Evolutionary conservation across 2,888 invertebrate species (phyloP).

Genomic region (Perizoma flavofasciatum): DNA sequence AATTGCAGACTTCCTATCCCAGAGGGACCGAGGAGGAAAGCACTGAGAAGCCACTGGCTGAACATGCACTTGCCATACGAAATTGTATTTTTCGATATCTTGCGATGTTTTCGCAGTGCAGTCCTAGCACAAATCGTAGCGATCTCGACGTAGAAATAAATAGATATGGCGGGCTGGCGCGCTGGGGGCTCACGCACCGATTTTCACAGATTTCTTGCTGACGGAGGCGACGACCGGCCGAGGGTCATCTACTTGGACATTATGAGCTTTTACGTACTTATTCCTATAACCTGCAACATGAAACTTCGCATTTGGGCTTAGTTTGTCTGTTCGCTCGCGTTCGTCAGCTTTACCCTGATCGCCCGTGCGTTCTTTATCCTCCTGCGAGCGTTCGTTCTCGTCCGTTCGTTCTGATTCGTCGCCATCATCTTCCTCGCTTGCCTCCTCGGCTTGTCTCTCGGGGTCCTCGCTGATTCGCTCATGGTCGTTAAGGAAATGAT

Average conservation of each 20-base stretch:
- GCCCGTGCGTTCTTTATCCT: conserved; percentile 44
- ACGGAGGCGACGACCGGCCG: conserved; percentile 41
- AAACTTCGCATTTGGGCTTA: conserved; percentile 39
- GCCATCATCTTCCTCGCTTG: conserved; percentile 35
- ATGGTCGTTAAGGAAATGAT: conserved; percentile 63
- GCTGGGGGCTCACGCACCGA: conserved; percentile 44
- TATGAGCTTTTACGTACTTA: conserved; percentile 60
- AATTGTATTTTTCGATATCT: too few relatives aligned
- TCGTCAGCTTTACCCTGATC: conserved; percentile 47
- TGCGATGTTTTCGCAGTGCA: conserved; percentile 14
- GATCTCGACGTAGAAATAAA: conserved; percentile 58
- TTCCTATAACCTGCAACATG: conserved; percentile 46
- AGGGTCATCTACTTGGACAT: conserved; percentile 65
- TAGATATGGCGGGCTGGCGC: conserved; percentile 69
- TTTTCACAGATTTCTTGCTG: conserved; percentile 42
- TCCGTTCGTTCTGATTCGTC: conserved; percentile 45
- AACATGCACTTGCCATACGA: too few relatives aligned
- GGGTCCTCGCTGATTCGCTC: conserved; percentile 65
- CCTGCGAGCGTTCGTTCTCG: conserved; percentile 40
- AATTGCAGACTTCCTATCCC: conserved; percentile 53
- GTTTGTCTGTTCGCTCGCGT: conserved; percentile 48
- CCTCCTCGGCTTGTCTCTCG: conserved; percentile 39
- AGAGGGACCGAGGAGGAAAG: conserved; percentile 15
- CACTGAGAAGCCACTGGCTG: conserved; percentile 3
- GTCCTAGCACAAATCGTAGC: conserved; percentile 22